Conservation (phyloP, 1,140 invertebrate species). For the Protaetia brevitarsis region DNA sequence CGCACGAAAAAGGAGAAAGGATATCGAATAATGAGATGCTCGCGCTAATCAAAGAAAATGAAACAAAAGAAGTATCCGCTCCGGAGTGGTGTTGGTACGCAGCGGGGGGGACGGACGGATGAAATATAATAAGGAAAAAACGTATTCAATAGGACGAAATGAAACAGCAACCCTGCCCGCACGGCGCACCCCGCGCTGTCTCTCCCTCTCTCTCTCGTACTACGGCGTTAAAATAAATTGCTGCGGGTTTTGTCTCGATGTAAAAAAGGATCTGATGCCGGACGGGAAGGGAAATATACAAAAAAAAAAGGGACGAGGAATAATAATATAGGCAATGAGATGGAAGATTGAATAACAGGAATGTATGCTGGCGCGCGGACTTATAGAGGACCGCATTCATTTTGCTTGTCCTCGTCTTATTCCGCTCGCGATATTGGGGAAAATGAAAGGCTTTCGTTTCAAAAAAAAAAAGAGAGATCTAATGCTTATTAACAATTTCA, state of each 20-base stretch:
- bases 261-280: not conserved
- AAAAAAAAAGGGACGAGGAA: not conserved
- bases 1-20: not conserved
- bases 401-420: not conserved
- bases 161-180: too few species aligned
- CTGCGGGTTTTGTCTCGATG: not conserved
- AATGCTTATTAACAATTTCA: not conserved
- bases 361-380: not conserved
- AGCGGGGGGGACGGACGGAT: not conserved
- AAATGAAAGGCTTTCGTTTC: conserved; percentile 1
- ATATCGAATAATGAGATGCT: conserved; percentile 16
- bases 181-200: too few species aligned
- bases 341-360: not conserved
- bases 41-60: conserved; percentile 15
- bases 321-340: conserved; percentile 13
- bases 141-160: conserved; percentile 6
- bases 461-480: not conserved
- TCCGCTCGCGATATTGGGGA: not conserved
- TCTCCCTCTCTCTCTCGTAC: too few species aligned
- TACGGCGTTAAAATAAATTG: conserved; percentile 11
- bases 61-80: conserved; percentile 9
- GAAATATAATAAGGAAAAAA: conserved; percentile 7
- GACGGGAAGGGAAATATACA: not conserved
- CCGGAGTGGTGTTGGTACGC: too few species aligned
- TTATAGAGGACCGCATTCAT: not conserved